These are phyloP conservation scores for Onychomys arenicola DNA, from an alignment of 2,797 vertebrate genomes.

Conservation along the genomic window DNA sequence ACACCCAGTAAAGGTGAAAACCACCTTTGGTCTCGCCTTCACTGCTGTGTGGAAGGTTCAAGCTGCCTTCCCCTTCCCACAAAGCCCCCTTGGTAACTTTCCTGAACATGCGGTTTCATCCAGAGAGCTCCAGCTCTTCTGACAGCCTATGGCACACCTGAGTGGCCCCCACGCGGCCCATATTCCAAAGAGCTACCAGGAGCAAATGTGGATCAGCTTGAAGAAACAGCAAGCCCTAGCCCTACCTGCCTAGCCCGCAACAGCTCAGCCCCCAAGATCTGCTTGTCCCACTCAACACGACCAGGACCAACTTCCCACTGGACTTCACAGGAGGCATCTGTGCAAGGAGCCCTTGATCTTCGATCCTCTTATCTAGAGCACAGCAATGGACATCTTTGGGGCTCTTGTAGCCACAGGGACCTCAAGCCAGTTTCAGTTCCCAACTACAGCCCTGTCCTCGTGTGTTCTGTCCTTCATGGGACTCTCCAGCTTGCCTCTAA, in stretches of 20 bases:
- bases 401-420: not conserved
- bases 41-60: slow-evolving; percentile 92
- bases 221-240: not conserved
- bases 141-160: not conserved
- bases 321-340: not conserved
- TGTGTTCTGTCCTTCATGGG: not conserved
- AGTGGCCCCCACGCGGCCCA: not conserved
- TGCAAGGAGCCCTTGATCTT: not conserved
- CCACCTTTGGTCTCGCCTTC: slow-evolving; percentile 91
- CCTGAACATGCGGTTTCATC: not conserved
- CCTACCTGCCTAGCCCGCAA: not conserved
- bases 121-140: slow-evolving; percentile 12
- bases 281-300: too few species aligned
- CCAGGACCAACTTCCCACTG: not conserved
- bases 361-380: too few species aligned
- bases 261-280: not conserved
- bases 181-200: not conserved
- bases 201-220: not conserved
- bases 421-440: not conserved
- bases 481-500: not conserved
- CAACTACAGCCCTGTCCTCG: not conserved
- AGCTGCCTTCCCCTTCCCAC: not conserved
- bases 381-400: not conserved
- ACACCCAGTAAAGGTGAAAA: slow-evolving; percentile 88
- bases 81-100: not conserved